Base-by-base conservation (phyloP, 2,888 invertebrate species). In the Alloplasta piceator region DNA sequence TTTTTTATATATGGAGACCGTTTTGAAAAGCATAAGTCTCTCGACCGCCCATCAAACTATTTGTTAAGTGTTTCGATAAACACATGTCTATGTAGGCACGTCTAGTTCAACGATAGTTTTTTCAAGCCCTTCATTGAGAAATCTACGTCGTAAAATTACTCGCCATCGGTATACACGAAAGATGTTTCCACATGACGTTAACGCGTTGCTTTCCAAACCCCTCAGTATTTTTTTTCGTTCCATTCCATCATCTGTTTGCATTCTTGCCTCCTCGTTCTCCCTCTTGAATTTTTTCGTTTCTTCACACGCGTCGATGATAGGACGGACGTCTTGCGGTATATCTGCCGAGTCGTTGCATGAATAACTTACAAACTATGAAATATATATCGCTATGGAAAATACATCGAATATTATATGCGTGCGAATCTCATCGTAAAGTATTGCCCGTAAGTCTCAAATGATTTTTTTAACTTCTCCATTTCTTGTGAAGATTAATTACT, bases 141-240 rank as follows among this genome's bases (percentile, higher is more conserved):
- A 58, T 4, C n/a, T 61, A 10, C 7, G 7, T 63, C n/a, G 39
- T 66, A 58, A 50, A 60, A 68, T 67, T 26, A 43, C 55, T 52
- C 55, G 10, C 50, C 39, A 10, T 52, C 63, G 55, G 26, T 52
- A 60, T 26, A 48, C 63, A 63, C 63, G 46, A 63, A 78, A 78
- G 66, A 38, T 67, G 52, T 50, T 64, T 70, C 43, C 46, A 36
- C 52, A 56, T 67, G 58, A 41, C 46, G 64, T 52, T 26, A 26
- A 50, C 56, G 46, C 61, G 58, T 78, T 72, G n/a, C 43, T 48
- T 55, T 46, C 56, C 64, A 55, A 73, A 63, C 73, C 56, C 46
- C 46, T 64, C 64, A 73, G 14, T n/a, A n/a, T 52, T 52, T 73
- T 73, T 71, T 71, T 64, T 73, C 56, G 36, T 48, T 5, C 7